phyloP scores from a whole-genome alignment of 2,797 vertebrate species.

The Cyclura pinguis region DNA sequence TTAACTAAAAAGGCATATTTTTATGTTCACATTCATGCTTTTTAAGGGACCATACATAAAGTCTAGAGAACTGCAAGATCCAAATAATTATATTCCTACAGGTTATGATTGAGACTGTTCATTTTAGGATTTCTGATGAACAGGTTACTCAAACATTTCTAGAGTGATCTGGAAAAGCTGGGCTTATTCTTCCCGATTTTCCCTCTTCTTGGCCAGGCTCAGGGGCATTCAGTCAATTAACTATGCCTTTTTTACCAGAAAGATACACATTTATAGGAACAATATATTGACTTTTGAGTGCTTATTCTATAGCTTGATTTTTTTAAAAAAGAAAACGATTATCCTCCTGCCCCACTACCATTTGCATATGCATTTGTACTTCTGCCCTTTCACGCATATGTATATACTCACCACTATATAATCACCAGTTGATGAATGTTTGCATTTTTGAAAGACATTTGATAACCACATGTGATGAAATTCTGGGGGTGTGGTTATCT shows the following conservation, averaged over 20 bases:
- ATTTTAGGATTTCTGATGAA: neutral
- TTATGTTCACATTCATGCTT: neutral
- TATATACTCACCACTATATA: neutral
- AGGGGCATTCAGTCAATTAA: neutral
- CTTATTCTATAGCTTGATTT: neutral
- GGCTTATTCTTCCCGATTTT: neutral
- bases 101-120: neutral
- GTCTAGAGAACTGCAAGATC: neutral
- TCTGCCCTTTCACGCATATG: neutral
- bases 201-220: neutral
- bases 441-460: slow-evolving; percentile 19
- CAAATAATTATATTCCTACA: neutral
- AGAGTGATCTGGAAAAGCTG: neutral
- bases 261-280: neutral
- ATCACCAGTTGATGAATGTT: neutral
- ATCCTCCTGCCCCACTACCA: neutral
- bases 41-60: neutral
- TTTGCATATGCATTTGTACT: neutral
- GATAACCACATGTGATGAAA: neutral
- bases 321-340: neutral
- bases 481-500: too few relatives aligned
- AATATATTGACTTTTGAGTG: neutral
- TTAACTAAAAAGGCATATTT: neutral
- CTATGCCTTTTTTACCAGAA: neutral
- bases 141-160: neutral